Conservation (phyloP, 2,113 vertebrate genomes). For the Chloropsis cyanopogon region DNA sequence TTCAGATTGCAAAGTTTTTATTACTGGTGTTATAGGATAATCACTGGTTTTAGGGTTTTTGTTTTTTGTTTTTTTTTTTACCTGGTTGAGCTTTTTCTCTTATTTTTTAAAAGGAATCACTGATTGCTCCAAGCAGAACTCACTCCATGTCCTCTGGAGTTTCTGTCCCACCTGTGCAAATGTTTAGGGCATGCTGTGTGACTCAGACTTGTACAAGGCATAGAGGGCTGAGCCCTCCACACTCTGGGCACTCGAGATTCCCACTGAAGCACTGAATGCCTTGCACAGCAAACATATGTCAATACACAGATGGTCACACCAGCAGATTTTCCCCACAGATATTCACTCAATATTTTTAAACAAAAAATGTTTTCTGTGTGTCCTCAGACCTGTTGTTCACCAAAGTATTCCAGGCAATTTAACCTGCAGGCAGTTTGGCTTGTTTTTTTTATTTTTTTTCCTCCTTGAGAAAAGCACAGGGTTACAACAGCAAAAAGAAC, state of each 20-base stretch:
- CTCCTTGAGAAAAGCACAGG: neutral
- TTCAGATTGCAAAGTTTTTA: neutral
- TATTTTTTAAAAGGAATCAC: neutral
- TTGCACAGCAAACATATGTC: conserved; percentile 29
- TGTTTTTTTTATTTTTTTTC: neutral
- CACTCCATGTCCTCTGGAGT: neutral
- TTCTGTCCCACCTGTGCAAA: neutral
- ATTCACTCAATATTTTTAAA: neutral
- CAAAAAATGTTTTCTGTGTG: neutral
- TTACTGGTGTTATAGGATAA: neutral
- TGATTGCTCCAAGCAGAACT: neutral
- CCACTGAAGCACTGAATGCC: neutral
- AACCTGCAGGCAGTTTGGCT: neutral
- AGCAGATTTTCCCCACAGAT: conserved; percentile 37
- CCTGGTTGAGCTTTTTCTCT: neutral
- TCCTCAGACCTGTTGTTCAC: conserved; percentile 17
- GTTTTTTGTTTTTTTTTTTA: too few relatives aligned
- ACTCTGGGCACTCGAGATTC: neutral
- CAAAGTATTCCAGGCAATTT: conserved; percentile 42
- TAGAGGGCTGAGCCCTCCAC: neutral
- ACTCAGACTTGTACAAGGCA: neutral
- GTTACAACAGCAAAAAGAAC: neutral
- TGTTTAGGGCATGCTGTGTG: neutral
- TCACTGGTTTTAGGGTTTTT: neutral
- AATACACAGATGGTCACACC: conserved; percentile 35